Base-by-base conservation (phyloP, 2,888 invertebrate species). In the Eupithecia inturbata region DNA sequence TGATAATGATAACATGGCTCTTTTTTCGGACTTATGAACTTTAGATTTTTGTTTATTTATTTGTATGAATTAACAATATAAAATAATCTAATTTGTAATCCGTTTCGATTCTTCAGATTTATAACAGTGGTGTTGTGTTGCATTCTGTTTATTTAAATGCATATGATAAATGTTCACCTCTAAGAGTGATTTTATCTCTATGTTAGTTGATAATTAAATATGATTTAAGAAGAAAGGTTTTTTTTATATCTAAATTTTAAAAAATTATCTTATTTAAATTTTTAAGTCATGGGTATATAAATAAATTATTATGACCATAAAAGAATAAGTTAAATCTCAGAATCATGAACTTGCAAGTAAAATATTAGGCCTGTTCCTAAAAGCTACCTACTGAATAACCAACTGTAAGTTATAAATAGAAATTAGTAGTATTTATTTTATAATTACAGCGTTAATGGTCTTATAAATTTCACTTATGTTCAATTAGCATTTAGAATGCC, bases 1-100 rank as follows among this genome's bases (percentile, higher is more conserved):
- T 66, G 22, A 36, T n/a, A 39, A 10, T 16, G n/a, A 33, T 10
- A 22, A 10, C 12, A 1, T 12, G 31, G n/a, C 10, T 3, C 63
- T 33, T 64, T n/a, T 64, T 64, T 64, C 22, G 63, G 63, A 33
- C 63, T 63, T 10, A 9, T 19, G 16, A 10, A 53, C 53, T 53
- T 22, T 53, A 22, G 22, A 10, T 53, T 22, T 10, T n/a, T 12
- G 22, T 53, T 53, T 53, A 53, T 53, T 10, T 22, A 22, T 12
- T 53, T 12, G 1, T 39, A 39, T 14, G 9, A 14, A 53, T 49
- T 49, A n/a, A 49, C 16, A 49, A n/a, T 7, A 7, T 49, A 45
- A 45, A 3, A 19, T 19, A 6, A 49, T n/a, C n/a, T 49, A n/a
- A 19, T 19, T 5, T 41, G 45, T 19, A 45, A 49, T 49, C 49